Percentiles rank a stretch among this genome's conserved stretches.
phyloP scores from a whole-genome alignment of 1,140 invertebrate genomes.

The Lycorma delicatula region DNA sequence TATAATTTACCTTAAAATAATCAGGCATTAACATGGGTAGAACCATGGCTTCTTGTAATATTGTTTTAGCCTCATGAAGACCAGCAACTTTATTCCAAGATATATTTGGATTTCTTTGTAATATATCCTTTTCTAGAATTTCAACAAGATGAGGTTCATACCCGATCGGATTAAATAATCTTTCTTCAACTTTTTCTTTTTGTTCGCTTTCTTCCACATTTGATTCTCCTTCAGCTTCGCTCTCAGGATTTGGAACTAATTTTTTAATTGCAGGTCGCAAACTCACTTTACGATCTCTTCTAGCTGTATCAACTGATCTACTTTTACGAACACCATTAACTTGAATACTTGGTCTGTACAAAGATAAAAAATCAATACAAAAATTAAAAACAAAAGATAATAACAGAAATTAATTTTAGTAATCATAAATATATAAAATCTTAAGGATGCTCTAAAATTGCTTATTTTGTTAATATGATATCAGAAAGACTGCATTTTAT shows the following conservation, averaged over 20 bases:
- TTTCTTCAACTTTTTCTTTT: constrained; percentile 10
- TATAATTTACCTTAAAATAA: constrained; percentile 54
- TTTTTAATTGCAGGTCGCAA: constrained; percentile 23
- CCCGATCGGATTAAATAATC: constrained; percentile 61
- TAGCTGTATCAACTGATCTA: background rate
- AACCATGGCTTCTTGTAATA: constrained; percentile 62
- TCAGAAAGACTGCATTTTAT: too few relatives aligned
- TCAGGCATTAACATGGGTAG: constrained; percentile 58
- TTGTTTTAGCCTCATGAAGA: constrained; percentile 53
- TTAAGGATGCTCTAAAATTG: too few relatives aligned
- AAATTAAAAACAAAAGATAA: too few relatives aligned
- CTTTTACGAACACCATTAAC: constrained; percentile 27
- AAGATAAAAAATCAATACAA: too few relatives aligned
- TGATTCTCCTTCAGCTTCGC: constrained; percentile 10
- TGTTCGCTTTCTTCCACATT: constrained; percentile 9
- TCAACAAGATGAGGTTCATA: constrained; percentile 74
- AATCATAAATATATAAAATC: too few relatives aligned
- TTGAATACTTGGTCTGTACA: background rate
- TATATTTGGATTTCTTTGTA: constrained; percentile 48
- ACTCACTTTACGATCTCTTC: constrained; percentile 17
- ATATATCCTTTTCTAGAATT: constrained; percentile 55
- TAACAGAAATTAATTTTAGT: too few relatives aligned
- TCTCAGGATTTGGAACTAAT: constrained; percentile 3
- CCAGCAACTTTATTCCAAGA: constrained; percentile 57
- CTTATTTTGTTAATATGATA: too few relatives aligned